Base-by-base conservation (phyloP, 92 coral and sea anemone species). In the Siderastrea radians region DNA sequence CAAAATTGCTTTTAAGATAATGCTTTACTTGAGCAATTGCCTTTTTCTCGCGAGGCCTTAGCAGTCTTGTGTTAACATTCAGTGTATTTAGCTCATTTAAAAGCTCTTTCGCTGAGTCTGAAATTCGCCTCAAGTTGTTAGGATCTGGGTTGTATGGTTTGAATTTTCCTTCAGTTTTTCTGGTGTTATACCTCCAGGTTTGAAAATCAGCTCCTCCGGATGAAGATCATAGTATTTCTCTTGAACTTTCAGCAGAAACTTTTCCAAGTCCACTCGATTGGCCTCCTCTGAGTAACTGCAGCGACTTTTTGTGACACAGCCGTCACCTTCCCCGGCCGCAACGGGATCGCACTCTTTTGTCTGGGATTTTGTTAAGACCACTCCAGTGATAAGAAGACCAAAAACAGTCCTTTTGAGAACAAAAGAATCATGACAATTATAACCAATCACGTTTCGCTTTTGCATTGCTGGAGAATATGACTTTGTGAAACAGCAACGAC, bases 1-100 rank as follows among this genome's bases (percentile, higher is more conserved):
- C 99, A 68, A 96, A 96, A 62, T 85, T 90, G 91, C 84, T 87
- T 51, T 89, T 68, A 5, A 96, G 66, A 63, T 81, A 93, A 57
- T 93, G 96, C 46, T 89, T 87, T 4, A 89, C 79, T 87, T 95
- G 95, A 46, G 93, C 91, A 54, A 94, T 45, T 11, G 95, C 96
- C 51, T 93, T 94, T 63, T 72, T 83, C 90, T 96, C 99, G 49
- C 98, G 88, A 12, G 95, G 94, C 53, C 89, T 92, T 48, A 96
- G 75, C 68, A 12, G 77, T 14, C 84, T 70, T 43, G 14, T 52
- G 26, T 84, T 57, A 10, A 88, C 83, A 19, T 74, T 48, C 60
- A 87, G 68, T 4, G 80, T 60, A 3, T 76, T 47, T 0, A 89
- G 53, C 45, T 94, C 92, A 1, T 69, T 70, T 6, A 83, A 64